Evolutionary conservation across 2,797 vertebrate species (phyloP).

Genomic region (Eulemur coronatus): DNA sequence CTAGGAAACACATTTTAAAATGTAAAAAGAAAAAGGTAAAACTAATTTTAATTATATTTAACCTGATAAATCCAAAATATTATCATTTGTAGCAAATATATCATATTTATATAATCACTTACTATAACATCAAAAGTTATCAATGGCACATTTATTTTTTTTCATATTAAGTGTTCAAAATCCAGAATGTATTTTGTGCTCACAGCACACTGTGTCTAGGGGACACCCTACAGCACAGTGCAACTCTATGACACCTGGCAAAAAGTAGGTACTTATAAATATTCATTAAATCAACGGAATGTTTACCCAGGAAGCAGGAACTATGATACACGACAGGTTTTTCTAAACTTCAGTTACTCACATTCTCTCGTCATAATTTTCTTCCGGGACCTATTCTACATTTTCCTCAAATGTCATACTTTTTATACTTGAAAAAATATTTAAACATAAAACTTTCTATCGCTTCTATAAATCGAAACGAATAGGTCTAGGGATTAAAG

Average conservation of each 20-base stretch:
- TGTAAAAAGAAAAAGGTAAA: neutral
- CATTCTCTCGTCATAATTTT: neutral
- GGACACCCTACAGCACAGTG: neutral
- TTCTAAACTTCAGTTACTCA: neutral
- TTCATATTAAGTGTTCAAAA: constrained; percentile 3
- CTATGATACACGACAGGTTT: neutral
- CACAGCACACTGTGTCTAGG: neutral
- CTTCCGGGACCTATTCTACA: neutral
- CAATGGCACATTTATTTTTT: neutral
- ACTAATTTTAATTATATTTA: constrained; percentile 43
- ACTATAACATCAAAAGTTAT: neutral
- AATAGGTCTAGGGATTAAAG: neutral
- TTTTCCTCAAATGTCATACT: neutral
- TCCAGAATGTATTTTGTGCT: neutral
- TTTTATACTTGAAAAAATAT: neutral
- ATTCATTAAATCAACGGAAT: neutral
- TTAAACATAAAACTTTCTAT: neutral
- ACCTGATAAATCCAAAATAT: constrained; percentile 12
- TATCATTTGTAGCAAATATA: neutral
- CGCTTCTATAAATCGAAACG: neutral
- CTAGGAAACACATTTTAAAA: constrained; percentile 2
- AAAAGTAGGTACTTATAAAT: neutral
- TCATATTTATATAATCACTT: neutral
- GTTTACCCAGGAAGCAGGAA: neutral
- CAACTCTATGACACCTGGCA: neutral